Conservation (phyloP, 1,140 invertebrate species). For the Saccostrea cuccullata region DNA sequence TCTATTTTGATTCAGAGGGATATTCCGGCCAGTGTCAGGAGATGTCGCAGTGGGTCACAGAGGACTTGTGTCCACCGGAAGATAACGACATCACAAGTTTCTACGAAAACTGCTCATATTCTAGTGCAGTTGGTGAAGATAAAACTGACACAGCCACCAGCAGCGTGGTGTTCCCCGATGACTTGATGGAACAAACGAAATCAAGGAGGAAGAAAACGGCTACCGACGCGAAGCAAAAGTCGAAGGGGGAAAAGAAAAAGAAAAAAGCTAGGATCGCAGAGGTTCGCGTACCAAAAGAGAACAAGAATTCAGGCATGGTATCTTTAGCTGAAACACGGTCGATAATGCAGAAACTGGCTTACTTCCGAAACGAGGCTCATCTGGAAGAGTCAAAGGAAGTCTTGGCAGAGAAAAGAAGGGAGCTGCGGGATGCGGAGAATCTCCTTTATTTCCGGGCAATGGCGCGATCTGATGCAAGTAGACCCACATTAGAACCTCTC, state of each 20-base stretch:
- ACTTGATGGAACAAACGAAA: background rate
- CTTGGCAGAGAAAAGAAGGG: background rate
- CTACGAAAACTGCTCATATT: background rate
- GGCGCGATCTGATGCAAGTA: background rate
- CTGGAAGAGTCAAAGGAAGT: background rate
- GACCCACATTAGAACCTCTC: background rate
- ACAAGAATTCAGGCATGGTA: background rate
- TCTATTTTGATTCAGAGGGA: background rate
- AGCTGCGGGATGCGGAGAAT: background rate
- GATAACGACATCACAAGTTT: background rate
- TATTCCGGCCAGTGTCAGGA: background rate
- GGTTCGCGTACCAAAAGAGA: background rate
- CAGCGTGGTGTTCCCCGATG: background rate
- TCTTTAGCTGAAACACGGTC: background rate
- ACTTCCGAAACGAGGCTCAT: background rate
- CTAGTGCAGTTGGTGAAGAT: background rate
- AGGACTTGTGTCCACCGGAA: background rate
- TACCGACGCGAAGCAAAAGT: background rate
- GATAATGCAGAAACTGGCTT: background rate
- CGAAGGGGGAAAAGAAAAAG: background rate
- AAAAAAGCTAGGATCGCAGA: background rate
- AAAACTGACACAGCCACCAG: background rate
- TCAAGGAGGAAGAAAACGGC: background rate
- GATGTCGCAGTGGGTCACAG: background rate
- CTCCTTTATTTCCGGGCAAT: background rate